Conservation (phyloP, 2,797 vertebrate species). For the Sebastes minor region DNA sequence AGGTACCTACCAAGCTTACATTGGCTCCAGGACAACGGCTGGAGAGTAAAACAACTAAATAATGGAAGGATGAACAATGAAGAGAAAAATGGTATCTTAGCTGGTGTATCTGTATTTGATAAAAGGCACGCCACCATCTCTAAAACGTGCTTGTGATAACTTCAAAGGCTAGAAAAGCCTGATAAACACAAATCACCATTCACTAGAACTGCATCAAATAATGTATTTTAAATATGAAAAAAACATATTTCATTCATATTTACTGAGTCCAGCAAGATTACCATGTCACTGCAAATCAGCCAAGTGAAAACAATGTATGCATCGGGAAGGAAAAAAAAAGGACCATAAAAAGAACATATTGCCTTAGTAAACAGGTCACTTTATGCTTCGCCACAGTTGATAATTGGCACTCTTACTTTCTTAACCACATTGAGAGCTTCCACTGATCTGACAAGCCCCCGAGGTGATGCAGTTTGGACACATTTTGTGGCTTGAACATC, state of each 20-base stretch:
- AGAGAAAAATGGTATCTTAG: constrained; percentile 2
- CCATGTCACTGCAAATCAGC: constrained; percentile 19
- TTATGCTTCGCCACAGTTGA: constrained; percentile 10
- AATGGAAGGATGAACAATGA: not conserved
- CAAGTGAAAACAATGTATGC: not conserved
- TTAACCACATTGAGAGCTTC: constrained; percentile 16
- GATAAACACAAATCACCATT: constrained; percentile 15
- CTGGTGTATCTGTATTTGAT: constrained; percentile 10
- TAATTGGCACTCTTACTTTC: constrained; percentile 45
- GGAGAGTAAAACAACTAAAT: not conserved
- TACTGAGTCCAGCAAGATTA: not conserved
- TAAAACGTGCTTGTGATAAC: constrained; percentile 5
- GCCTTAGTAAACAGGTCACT: constrained; percentile 27
- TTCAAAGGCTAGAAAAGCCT: constrained; percentile 13
- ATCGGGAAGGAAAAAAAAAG: not conserved
- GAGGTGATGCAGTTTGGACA: constrained; percentile 36
- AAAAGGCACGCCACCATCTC: constrained; percentile 41
- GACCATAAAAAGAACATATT: not conserved
- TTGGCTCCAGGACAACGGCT: constrained; percentile 10
- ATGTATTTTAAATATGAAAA: constrained; percentile 17
- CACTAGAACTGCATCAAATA: not conserved
- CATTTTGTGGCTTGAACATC: constrained; percentile 27
- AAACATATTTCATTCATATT: not conserved
- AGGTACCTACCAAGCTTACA: constrained; percentile 25
- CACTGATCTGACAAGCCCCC: not conserved